Evolutionary conservation across 1,140 invertebrate species (phyloP).

Genomic region (Calephelis virginiensis): DNA sequence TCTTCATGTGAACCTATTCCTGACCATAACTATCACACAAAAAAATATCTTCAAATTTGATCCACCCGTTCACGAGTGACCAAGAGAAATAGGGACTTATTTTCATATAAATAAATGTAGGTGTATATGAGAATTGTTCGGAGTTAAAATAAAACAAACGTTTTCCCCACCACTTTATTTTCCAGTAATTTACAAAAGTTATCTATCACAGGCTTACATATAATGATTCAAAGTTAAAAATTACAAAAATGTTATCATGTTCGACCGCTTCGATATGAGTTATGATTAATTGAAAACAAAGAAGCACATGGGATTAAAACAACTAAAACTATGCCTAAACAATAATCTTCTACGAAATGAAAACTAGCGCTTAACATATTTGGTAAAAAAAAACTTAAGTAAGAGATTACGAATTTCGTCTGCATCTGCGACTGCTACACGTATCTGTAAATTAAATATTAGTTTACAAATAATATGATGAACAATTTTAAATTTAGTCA

Average conservation of each 20-base stretch:
- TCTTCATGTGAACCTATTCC: too few species aligned
- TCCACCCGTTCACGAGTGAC: too few species aligned
- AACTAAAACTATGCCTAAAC: slow-evolving; percentile 20
- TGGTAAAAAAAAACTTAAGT: slow-evolving; percentile 55
- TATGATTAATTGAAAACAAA: not conserved
- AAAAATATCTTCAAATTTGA: too few species aligned
- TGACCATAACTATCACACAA: too few species aligned
- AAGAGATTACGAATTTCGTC: slow-evolving; percentile 54
- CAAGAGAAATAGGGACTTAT: too few species aligned
- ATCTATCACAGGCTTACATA: slow-evolving; percentile 66
- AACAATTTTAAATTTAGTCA: too few species aligned
- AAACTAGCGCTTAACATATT: slow-evolving; percentile 47
- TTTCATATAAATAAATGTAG: not conserved
- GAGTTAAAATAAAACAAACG: slow-evolving; percentile 35
- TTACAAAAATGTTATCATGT: slow-evolving; percentile 27
- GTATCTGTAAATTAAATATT: slow-evolving; percentile 37
- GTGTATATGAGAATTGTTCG: not conserved
- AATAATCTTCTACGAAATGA: slow-evolving; percentile 24
- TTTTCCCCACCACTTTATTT: slow-evolving; percentile 40
- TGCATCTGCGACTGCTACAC: slow-evolving; percentile 20
- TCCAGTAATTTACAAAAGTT: slow-evolving; percentile 37
- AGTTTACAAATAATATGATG: too few species aligned
- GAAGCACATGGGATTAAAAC: slow-evolving; percentile 6
- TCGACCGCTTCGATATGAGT: not conserved
- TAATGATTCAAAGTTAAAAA: slow-evolving; percentile 40